Evolutionary conservation across 2,797 vertebrate species (phyloP).

Genomic region (Anguilla pacifica): DNA sequence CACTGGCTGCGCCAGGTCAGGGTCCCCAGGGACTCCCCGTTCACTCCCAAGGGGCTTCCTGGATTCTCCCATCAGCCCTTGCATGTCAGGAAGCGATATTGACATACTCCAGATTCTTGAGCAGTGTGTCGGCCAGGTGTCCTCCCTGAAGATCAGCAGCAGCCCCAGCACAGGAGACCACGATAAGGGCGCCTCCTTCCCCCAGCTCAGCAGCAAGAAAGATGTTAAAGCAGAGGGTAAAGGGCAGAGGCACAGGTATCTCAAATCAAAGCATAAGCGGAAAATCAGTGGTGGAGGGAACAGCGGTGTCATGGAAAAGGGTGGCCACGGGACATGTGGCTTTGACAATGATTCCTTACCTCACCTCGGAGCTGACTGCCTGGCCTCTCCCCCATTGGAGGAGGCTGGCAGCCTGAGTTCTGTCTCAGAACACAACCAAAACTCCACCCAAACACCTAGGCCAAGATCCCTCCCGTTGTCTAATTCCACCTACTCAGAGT

Average conservation of each 20-base stretch:
- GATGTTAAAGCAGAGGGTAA: constrained; percentile 9
- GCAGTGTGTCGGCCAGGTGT: constrained; percentile 67
- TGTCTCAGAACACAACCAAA: constrained; percentile 13
- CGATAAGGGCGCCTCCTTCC: constrained; percentile 8
- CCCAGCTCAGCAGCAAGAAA: constrained; percentile 31
- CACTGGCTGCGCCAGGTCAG: constrained; percentile 27
- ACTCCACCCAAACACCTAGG: constrained; percentile 34
- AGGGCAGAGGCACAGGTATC: constrained; percentile 35
- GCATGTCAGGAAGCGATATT: constrained; percentile 49
- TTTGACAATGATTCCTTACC: not conserved
- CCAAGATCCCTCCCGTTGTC: constrained; percentile 50
- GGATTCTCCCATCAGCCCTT: constrained; percentile 56
- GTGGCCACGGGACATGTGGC: not conserved
- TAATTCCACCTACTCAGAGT: constrained; percentile 36
- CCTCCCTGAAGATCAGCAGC: constrained; percentile 66
- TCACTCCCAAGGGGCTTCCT: constrained; percentile 45
- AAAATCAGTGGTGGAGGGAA: not conserved
- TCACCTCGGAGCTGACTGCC: not conserved
- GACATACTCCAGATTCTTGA: constrained; percentile 66
- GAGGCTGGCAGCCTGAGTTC: constrained; percentile 28
- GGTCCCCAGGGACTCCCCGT: constrained; percentile 46
- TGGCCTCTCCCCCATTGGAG: constrained; percentile 15
- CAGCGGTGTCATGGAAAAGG: not conserved
- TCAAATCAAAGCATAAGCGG: constrained; percentile 43
- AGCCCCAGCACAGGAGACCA: constrained; percentile 42